phyloP scores from a whole-genome alignment of 37 sponge, comb jelly and placozoan species.

The Beroe ovata region DNA sequence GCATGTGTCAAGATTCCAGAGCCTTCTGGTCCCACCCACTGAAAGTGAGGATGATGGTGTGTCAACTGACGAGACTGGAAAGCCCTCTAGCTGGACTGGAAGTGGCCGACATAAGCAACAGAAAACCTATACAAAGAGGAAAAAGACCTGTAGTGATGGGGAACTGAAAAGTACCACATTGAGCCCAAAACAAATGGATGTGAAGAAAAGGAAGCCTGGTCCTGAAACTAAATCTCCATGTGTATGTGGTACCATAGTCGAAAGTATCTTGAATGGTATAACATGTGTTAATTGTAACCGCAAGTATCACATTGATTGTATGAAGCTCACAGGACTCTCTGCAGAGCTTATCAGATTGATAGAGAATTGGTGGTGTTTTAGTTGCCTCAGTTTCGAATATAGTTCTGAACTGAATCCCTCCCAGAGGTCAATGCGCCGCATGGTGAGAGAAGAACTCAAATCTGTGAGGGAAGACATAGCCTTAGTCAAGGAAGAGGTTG shows the following conservation, averaged over 20 bases:
- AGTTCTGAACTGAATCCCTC: background rate
- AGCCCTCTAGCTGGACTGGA: background rate
- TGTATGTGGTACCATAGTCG: background rate
- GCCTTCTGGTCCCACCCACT: too few species aligned
- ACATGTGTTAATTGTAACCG: background rate
- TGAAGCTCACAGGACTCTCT: background rate
- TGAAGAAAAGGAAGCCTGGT: background rate
- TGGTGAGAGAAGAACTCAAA: background rate
- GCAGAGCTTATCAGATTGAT: background rate
- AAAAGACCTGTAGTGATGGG: background rate
- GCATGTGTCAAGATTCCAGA: too few species aligned
- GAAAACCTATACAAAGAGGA: background rate
- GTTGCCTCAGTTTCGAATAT: background rate
- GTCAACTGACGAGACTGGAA: background rate
- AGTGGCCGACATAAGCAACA: background rate
- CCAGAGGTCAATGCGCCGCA: background rate
- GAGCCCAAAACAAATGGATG: background rate
- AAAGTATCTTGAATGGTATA: background rate
- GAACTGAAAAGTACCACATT: background rate
- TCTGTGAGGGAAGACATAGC: background rate
- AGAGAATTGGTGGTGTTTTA: background rate
- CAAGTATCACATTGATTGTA: background rate
- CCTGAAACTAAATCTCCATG: background rate
- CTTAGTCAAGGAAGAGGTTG: background rate
- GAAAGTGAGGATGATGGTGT: background rate